Conservation (phyloP, 92 coral and sea anemone species). For the Zoanthus solanderi region DNA sequence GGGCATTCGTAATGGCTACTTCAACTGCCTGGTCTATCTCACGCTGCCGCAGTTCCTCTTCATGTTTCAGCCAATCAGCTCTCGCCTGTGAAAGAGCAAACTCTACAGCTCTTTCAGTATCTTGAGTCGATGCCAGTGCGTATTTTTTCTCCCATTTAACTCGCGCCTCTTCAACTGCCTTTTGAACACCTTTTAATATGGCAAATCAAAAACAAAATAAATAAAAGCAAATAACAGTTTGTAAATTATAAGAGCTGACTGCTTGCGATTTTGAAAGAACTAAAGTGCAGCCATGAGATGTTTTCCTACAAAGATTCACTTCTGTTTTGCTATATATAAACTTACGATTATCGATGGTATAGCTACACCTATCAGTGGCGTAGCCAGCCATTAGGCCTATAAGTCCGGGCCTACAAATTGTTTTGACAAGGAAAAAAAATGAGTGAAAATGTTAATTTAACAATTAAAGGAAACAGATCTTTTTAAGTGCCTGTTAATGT, state of each 20-base stretch:
- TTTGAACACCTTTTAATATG: neutral
- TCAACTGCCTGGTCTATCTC: slow-evolving; percentile 87
- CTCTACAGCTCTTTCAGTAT: slow-evolving; percentile 79
- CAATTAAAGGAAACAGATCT: no score
- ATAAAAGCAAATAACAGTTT: neutral
- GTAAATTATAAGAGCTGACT: neutral
- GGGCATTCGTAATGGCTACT: slow-evolving; percentile 87
- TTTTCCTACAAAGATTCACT: no score
- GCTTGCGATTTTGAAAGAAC: neutral
- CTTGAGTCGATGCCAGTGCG: slow-evolving; percentile 60
- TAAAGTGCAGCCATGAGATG: neutral
- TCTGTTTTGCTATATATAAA: no score
- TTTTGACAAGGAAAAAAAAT: no score
- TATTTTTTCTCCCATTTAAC: slow-evolving; percentile 57
- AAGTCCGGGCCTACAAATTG: no score
- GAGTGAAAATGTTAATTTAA: no score
- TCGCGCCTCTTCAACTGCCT: slow-evolving; percentile 59
- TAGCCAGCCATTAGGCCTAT: no score
- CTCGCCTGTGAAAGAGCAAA: slow-evolving; percentile 84
- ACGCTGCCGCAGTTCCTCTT: slow-evolving; percentile 77
- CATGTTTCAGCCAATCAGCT: slow-evolving; percentile 85
- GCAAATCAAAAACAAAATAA: neutral
- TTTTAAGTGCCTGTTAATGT: no score
- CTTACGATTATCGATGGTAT: no score
- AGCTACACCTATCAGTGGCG: no score